Base-by-base conservation (phyloP, 2,113 vertebrate species). In the Hydrochoerus hydrochaeris region DNA sequence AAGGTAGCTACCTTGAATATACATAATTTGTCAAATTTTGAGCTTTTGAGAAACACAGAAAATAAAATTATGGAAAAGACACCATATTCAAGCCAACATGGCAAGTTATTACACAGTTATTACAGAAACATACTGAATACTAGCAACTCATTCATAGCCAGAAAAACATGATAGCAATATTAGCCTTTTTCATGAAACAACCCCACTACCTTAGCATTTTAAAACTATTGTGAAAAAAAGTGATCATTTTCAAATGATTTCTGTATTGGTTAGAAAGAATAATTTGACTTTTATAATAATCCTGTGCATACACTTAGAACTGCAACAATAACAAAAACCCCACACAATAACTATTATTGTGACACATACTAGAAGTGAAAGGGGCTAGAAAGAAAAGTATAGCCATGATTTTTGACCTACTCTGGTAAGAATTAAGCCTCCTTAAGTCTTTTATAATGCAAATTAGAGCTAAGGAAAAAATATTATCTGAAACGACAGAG, bases 391-490 rank as follows among this genome's bases (percentile, higher is more conserved):
- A 91, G n/a, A 89, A 90, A 63, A 26, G 85, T 4, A 54, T 19
- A 65, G 77, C 85, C 14, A 63, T 14, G 32, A 7, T 52, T 24
- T 86, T 69, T 94, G 58, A 88, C 73, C 35, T 71, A 2, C 80
- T 22, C 44, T 65, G n/a, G 62, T 10, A 63, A 22, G 30, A 81
- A 81, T 73, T 60, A 85, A 93, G 46, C 30, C 28, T 87, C 93
- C 35, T 57, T 38, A 63, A 7, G 63, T 78, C 5, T 85, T 84
- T 67, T 49, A 87, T 49, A 71, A 49, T 28, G 11, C 24, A 93
- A 90, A 92, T 52, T 63, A 88, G 62, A 96, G 5, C 26, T 46
- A 91, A 94, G 85, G 30, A 19, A 95, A 95, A 95, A 95, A 84
- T 35, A 19, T 14, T n/a, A 85, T 30, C 41, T 82, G 44, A 32